Percentiles rank a stretch among this genome's conserved stretches.
Evolutionary conservation across 1,140 invertebrate species (phyloP).

Genomic region (Andrena cerasifolii): DNA sequence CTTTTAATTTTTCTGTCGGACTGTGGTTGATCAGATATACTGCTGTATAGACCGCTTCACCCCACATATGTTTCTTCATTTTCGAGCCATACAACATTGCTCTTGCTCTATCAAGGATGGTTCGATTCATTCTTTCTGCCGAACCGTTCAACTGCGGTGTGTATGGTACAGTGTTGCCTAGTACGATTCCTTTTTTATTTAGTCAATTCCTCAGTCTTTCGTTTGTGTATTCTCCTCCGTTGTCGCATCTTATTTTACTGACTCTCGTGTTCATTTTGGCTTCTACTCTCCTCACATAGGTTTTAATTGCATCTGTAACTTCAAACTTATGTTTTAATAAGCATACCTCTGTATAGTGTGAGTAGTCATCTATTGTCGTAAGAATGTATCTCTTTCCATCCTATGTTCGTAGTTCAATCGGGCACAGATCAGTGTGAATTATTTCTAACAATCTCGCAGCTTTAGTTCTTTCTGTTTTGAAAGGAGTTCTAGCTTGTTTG

Average conservation of each 20-base stretch:
- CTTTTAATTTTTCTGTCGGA: constrained; percentile 46
- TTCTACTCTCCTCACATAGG: constrained; percentile 58
- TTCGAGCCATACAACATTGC: constrained; percentile 66
- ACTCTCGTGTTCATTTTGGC: constrained; percentile 56
- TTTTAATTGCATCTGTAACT: constrained; percentile 66
- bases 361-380: background rate
- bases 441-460: background rate
- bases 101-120: constrained; percentile 70
- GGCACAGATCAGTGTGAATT: background rate
- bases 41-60: constrained; percentile 65
- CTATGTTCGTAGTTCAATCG: background rate
- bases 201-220: constrained; percentile 60
- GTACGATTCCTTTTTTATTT: constrained; percentile 63
- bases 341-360: constrained; percentile 55
- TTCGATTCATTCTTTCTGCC: constrained; percentile 76
- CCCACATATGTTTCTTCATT: constrained; percentile 64
- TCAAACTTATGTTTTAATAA: constrained; percentile 72
- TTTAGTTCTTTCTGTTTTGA: background rate
- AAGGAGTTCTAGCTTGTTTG: background rate
- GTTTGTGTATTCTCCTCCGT: constrained; percentile 69
- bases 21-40: constrained; percentile 65
- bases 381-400: background rate
- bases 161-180: constrained; percentile 64
- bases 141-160: constrained; percentile 76
- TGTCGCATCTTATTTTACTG: constrained; percentile 64